Base-by-base conservation (phyloP, 1,140 invertebrate genomes). In the Wiebesia pumilae region DNA sequence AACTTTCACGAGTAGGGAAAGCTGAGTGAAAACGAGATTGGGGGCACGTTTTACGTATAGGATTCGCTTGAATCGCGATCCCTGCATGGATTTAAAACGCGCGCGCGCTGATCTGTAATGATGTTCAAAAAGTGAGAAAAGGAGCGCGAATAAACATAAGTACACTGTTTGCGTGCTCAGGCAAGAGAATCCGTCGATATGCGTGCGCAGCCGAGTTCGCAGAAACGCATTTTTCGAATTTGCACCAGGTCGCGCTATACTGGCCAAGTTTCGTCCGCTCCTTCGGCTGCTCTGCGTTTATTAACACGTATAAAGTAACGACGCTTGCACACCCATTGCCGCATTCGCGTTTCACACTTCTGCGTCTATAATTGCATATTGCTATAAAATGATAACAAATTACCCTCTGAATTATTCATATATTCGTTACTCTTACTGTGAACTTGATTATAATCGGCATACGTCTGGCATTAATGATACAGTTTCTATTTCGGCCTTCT, bases 11-110 rank as follows among this genome's bases (percentile, higher is more conserved):
- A 54, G 19, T 54, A 2, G 81, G 33, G 54, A 83, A 83, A 77
- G 71, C 35, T 35, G 47, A 43, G 71, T 71, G 69, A 83, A 83
- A 83, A 83, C 71, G 71, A 83, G 71, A 83, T 51, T 80, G 47
- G 3, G 16, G 14, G 1, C 30, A 24, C 27, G 24, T 27, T 27
- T 62, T 3, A 62, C 14, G 58, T 27, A 27, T 27, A 3, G 24
- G 27, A 62, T 62, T 62, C 24, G 27, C 58, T 21, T 1, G 24
- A 62, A 62, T 62, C 10, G 27, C 58, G 21, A 62, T 62, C 27
- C 10, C 19, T 54, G 14, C 51, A 62, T 14, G 24, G 14, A 24
- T 27, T 62, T 62, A 62, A 12, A 54, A 27, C 24, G 58, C 27
- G 3, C 24, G 58, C 24, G 10, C 27, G 27, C 58, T 27, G 58